Percentiles rank a stretch among this genome's conserved stretches.
Conservation (phyloP, 2,113 vertebrate species). For the Gambusia affinis region DNA sequence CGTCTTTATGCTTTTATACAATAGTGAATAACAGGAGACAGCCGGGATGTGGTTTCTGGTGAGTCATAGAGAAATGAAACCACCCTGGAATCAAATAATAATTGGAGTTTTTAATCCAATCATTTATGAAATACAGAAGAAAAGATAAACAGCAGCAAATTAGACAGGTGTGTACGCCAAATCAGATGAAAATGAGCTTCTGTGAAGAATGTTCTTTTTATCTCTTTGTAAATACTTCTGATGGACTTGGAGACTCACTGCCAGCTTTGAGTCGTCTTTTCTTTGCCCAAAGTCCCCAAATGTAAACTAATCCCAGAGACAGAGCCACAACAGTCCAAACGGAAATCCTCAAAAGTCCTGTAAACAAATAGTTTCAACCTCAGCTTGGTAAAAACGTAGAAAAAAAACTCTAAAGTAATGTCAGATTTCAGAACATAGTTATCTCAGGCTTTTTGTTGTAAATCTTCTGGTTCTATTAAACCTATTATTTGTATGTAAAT, state of each 20-base stretch:
- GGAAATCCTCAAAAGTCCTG: slow-evolving; percentile 17
- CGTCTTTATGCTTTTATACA: slow-evolving; percentile 24
- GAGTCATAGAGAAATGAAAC: slow-evolving; percentile 49
- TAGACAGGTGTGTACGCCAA: not conserved
- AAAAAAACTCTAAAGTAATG: not conserved
- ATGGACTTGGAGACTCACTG: slow-evolving; percentile 4
- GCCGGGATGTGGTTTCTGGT: slow-evolving; percentile 35
- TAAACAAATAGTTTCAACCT: not conserved
- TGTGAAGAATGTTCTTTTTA: not conserved
- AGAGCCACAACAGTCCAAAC: not conserved
- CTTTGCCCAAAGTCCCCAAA: slow-evolving; percentile 15
- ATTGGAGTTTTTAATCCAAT: not conserved
- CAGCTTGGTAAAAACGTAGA: too few species aligned
- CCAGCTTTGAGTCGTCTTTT: slow-evolving; percentile 46
- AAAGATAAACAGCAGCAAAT: not conserved
- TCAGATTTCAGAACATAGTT: not conserved
- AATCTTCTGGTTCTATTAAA: too few species aligned
- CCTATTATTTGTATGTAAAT: not conserved
- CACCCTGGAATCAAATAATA: not conserved
- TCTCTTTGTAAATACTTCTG: too few species aligned
- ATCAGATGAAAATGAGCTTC: not conserved
- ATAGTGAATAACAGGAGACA: slow-evolving; percentile 1
- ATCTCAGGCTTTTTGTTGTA: not conserved
- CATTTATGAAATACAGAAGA: not conserved
- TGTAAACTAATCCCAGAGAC: slow-evolving; percentile 20